phyloP scores from a whole-genome alignment of 2,113 vertebrate species.

The Entomyzon cyanotis region DNA sequence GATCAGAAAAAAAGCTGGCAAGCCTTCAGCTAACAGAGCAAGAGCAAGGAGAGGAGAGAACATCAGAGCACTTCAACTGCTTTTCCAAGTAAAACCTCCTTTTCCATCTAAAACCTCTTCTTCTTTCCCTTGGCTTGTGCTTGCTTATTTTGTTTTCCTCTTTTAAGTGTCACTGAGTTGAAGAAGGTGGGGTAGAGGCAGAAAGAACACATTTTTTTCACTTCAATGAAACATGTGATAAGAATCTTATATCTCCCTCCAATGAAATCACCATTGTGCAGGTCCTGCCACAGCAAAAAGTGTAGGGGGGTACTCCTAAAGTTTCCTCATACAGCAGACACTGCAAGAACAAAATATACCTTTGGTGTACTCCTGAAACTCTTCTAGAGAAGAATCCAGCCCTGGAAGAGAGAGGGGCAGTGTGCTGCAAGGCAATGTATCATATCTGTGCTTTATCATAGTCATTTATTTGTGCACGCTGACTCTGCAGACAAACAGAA shows the following conservation, averaged over 20 bases:
- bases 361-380: not conserved
- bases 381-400: not conserved
- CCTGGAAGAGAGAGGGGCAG: not conserved
- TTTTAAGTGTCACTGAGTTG: not conserved
- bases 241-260: not conserved
- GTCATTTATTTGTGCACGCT: not conserved
- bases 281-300: not conserved
- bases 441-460: not conserved
- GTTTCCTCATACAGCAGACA: not conserved
- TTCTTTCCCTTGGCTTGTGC: not conserved
- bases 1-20: not conserved
- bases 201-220: not conserved
- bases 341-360: not conserved
- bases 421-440: not conserved
- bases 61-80: not conserved
- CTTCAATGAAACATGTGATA: accelerated
- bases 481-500: not conserved
- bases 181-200: not conserved
- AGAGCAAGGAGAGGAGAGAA: not conserved
- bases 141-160: not conserved
- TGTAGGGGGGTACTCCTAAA: not conserved
- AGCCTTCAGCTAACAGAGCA: not conserved
- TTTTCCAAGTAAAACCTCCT: not conserved
- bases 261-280: accelerated
- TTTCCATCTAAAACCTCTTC: not conserved